A percentile compares a stretch with the other conserved stretches of the same genome.
phyloP scores from a whole-genome alignment of 2,888 invertebrate genomes.

The Lacanobia oleracea region DNA sequence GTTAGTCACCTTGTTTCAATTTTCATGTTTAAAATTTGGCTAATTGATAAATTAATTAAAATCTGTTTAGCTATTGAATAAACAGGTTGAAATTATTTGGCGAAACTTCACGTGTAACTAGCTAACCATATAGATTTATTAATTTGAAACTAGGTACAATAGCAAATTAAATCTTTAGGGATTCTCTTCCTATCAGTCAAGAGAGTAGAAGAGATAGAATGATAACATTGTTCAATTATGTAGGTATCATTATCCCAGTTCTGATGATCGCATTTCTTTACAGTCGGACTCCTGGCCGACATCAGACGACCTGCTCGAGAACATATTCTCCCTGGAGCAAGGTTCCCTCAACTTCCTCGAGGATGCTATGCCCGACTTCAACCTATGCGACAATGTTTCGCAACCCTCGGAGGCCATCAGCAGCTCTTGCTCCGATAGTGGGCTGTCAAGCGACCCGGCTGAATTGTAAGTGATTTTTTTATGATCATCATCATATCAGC shows the following conservation, averaged over 20 bases:
- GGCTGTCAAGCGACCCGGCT: conserved; percentile 92
- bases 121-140: not conserved
- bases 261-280: conserved; percentile 61
- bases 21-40: too few relatives aligned
- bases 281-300: conserved; percentile 88
- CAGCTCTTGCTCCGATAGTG: conserved; percentile 92
- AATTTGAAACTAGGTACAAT: not conserved
- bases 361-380: conserved; percentile 87
- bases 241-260: not conserved
- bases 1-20: conserved; percentile 15
- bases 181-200: too few relatives aligned
- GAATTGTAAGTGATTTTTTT: conserved; percentile 85
- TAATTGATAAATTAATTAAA: conserved; percentile 16
- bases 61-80: too few relatives aligned
- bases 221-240: not conserved
- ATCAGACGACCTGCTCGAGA: conserved; percentile 92
- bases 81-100: not conserved
- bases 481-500: not conserved
- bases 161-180: not conserved
- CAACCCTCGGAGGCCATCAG: conserved; percentile 83
- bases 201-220: not conserved
- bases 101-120: not conserved
- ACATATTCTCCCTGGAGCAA: conserved; percentile 92
- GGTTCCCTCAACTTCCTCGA: conserved; percentile 91
- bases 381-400: conserved; percentile 78